Evolutionary conservation across 2,797 vertebrate genomes (phyloP), one percentile per base, ranked within the genome.

Genomic region (Sebastes dallii): DNA sequence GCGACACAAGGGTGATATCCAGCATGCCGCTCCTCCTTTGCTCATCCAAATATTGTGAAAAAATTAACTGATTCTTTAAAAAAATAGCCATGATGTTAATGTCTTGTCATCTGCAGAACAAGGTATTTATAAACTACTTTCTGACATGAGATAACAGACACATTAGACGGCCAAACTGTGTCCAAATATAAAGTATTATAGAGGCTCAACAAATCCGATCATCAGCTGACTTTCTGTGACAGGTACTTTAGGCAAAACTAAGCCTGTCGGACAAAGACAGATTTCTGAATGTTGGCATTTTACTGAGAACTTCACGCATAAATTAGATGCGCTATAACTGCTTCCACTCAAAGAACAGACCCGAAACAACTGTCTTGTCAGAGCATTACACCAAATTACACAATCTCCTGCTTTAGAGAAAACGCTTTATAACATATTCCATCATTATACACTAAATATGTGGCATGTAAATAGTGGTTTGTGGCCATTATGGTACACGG

Each of bases 381-480:
- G 32, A 56, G 24, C 20, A 75, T 69, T 30, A 66, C 10, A 32
- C 52, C 69, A 77, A 80, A 78, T 66, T n/a, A 68, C 7, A 81
- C 52, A 13, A 54, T 64, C 30, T 34, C 5, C 13, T 10, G 56
- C 24, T 64, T 65, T 64, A 52, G 13, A 20, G 60, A 22, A 64
- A 22, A 42, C 20, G 4, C 9, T 54, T 65, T 64, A 52, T 11
- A 20, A 77, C 3, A 5, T 42, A 64, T 64, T 82, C 20, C 1
- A 5, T 59, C 29, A 61, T 52, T 58, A 39, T 1, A 70, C 18
- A 30, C 42, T 36, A 56, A 56, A 77, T 16, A 69, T 59, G 12
- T 18, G 25, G 18, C 10, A 54, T 4, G 24, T 56, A 84, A 52
- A 36, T 5, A 55, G 50, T 20, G 4, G 22, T 64, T 39, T 78